These are phyloP conservation scores for Pelobates fuscus DNA, from an alignment of 2,113 vertebrate genomes.

Conservation along the genomic window DNA sequence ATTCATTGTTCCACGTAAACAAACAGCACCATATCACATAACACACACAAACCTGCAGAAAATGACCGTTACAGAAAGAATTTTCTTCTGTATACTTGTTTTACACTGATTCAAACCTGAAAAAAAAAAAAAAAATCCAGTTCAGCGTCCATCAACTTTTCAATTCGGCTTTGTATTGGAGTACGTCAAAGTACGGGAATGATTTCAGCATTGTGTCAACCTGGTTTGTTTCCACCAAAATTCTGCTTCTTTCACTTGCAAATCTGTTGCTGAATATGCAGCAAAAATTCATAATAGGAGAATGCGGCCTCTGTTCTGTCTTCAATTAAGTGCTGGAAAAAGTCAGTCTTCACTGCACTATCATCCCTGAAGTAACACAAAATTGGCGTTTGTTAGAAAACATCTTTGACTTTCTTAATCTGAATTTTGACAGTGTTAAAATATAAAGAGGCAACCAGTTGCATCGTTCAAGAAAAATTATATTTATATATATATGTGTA, in stretches of 20 bases:
- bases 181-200: background rate
- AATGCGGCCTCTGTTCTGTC: conserved; percentile 87
- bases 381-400: background rate
- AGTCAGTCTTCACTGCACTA: conserved; percentile 76
- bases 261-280: conserved; percentile 89
- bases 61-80: conserved; percentile 54
- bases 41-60: conserved; percentile 64
- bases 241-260: conserved; percentile 75
- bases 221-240: no score
- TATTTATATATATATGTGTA: no score
- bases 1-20: conserved; percentile 57
- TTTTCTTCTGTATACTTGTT: conserved; percentile 20
- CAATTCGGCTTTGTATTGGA: background rate
- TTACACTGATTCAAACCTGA: background rate
- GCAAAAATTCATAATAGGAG: conserved; percentile 92
- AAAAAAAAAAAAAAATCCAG: conserved; percentile 1
- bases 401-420: no score
- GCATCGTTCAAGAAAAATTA: no score
- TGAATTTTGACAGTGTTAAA: no score
- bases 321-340: conserved; percentile 92
- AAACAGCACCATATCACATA: conserved; percentile 63
- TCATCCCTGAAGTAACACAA: conserved; percentile 79
- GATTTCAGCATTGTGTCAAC: background rate
- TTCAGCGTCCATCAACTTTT: conserved; percentile 8
- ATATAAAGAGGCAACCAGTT: no score